phyloP scores from a whole-genome alignment of 1,140 invertebrate genomes.

The Pseudomyrmex pallidus region DNA sequence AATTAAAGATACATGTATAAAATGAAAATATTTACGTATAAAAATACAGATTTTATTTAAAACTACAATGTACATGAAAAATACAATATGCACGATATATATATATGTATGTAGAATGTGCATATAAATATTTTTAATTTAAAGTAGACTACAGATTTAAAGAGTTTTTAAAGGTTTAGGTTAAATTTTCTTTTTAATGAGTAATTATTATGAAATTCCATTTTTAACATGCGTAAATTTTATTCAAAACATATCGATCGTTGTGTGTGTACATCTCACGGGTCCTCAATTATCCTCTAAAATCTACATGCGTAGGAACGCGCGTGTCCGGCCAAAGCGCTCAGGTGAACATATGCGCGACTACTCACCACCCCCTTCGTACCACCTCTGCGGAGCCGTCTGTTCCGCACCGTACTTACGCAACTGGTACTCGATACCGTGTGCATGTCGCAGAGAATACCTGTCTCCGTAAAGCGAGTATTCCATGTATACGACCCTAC shows the following conservation, averaged over 20 bases:
- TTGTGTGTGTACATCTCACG: not conserved
- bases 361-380: slow-evolving; percentile 50
- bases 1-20: too few species aligned
- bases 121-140: not conserved
- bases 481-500: slow-evolving; percentile 64
- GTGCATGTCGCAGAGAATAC: slow-evolving; percentile 71
- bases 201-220: not conserved
- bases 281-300: slow-evolving; percentile 42
- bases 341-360: slow-evolving; percentile 54
- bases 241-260: slow-evolving; percentile 56
- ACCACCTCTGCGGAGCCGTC: not conserved
- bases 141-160: too few species aligned
- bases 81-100: too few species aligned
- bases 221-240: slow-evolving; percentile 7
- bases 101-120: too few species aligned
- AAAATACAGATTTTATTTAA: too few species aligned
- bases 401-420: slow-evolving; percentile 65
- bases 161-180: not conserved
- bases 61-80: too few species aligned
- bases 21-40: too few species aligned
- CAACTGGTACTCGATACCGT: slow-evolving; percentile 69
- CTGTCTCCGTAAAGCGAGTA: slow-evolving; percentile 69
- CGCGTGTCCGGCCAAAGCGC: slow-evolving; percentile 49
- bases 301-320: slow-evolving; percentile 60
- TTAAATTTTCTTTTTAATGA: not conserved